A percentile compares a stretch with the other conserved stretches of the same genome.
Evolutionary conservation across 2,113 vertebrate genomes (phyloP).

Genomic region (Macquaria ambigua): DNA sequence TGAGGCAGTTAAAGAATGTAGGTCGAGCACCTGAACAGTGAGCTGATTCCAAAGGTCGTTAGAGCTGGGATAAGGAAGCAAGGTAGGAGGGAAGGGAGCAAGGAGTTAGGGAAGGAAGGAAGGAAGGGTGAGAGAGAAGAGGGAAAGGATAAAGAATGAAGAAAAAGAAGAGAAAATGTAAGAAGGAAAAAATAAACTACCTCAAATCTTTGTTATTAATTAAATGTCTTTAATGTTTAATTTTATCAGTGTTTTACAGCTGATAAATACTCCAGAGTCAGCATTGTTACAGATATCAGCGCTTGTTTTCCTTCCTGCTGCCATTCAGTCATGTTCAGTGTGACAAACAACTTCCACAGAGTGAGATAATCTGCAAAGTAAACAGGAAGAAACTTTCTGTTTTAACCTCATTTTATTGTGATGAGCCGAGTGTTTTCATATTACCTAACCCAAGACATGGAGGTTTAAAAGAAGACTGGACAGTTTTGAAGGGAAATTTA

Average conservation of each 20-base stretch:
- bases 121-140: not conserved
- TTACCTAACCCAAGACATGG: too few species aligned
- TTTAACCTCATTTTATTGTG: not conserved
- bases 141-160: not conserved
- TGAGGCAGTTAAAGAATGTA: not conserved
- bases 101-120: not conserved
- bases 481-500: too few species aligned
- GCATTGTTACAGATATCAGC: not conserved
- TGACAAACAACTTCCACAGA: not conserved
- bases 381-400: not conserved
- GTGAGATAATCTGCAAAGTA: not conserved
- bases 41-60: not conserved
- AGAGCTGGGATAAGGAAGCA: not conserved
- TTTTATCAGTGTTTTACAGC: not conserved
- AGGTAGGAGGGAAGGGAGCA: not conserved
- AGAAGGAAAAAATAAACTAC: not conserved
- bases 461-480: too few species aligned
- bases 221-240: not conserved
- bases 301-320: not conserved
- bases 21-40: not conserved
- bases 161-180: not conserved
- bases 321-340: not conserved
- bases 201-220: not conserved
- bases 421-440: not conserved
- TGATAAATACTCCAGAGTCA: constrained; percentile 22